phyloP scores from a whole-genome alignment of 2,797 vertebrate species.

The Gorsachius magnificus region DNA sequence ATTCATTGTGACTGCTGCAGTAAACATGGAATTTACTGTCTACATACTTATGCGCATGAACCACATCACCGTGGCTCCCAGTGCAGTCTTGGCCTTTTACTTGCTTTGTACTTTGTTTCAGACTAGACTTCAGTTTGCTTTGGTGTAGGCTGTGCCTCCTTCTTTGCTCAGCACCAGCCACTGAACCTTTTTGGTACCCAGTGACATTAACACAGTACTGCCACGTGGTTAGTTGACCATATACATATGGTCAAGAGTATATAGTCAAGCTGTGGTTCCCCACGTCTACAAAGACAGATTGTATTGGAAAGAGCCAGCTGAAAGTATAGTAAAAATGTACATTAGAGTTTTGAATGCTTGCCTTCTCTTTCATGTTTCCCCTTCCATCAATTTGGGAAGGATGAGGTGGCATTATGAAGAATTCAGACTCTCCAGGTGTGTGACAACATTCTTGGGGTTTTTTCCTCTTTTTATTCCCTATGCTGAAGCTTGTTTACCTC shows the following conservation, averaged over 20 bases:
- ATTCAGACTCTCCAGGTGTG: neutral
- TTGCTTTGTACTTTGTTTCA: neutral
- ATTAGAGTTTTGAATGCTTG: neutral
- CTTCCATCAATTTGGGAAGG: neutral
- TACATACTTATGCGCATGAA: neutral
- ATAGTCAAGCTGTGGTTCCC: neutral
- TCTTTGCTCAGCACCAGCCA: neutral
- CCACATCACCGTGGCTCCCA: neutral
- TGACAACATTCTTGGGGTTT: neutral
- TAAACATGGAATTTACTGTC: constrained; percentile 25
- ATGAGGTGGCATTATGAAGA: neutral
- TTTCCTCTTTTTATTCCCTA: neutral
- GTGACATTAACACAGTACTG: neutral
- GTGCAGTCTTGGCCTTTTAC: neutral
- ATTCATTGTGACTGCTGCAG: neutral
- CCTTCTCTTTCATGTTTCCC: neutral
- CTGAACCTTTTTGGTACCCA: neutral
- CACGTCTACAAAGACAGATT: neutral
- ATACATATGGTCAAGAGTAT: neutral
- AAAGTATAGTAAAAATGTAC: neutral
- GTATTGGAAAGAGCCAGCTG: neutral
- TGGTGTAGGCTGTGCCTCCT: neutral
- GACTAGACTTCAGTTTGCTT: neutral
- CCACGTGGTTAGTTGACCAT: neutral
- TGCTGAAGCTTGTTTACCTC: neutral